Evolutionary conservation across 53 echinoderm and acorn worm genomes (phyloP).

Genomic region (Mesocentrotus franciscanus): DNA sequence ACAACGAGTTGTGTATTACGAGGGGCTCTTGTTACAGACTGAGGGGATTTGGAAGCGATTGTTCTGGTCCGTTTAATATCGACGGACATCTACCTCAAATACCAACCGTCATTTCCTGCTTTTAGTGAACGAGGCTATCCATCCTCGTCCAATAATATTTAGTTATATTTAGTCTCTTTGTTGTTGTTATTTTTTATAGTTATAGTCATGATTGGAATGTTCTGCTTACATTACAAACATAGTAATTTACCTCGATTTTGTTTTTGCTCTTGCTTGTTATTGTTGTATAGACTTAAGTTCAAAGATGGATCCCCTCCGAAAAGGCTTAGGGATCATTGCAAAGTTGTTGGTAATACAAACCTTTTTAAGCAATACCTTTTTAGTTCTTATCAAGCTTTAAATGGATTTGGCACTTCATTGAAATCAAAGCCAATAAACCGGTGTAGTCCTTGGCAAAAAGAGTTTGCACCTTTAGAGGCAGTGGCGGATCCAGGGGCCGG

Average conservation of each 20-base stretch:
- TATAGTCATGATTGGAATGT: background rate
- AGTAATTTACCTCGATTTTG: background rate
- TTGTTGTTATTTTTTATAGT: background rate
- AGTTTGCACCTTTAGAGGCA: background rate
- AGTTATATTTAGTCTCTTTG: background rate
- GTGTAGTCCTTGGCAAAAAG: background rate
- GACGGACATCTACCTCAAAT: background rate
- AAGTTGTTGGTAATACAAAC: background rate
- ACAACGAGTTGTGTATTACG: background rate
- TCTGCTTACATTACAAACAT: background rate
- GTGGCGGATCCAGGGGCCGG: too few relatives aligned
- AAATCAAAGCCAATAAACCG: background rate
- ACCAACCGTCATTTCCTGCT: background rate
- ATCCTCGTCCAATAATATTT: background rate
- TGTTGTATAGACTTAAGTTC: background rate
- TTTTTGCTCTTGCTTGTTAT: background rate
- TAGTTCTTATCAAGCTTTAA: background rate
- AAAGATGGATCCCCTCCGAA: background rate
- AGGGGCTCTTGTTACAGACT: background rate
- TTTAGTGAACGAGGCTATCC: background rate
- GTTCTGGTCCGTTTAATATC: background rate
- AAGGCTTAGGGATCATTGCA: background rate
- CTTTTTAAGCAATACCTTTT: background rate
- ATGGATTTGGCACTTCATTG: background rate
- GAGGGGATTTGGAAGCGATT: background rate